phyloP scores from a whole-genome alignment of 2,113 vertebrate genomes.

The Marmota monax region DNA sequence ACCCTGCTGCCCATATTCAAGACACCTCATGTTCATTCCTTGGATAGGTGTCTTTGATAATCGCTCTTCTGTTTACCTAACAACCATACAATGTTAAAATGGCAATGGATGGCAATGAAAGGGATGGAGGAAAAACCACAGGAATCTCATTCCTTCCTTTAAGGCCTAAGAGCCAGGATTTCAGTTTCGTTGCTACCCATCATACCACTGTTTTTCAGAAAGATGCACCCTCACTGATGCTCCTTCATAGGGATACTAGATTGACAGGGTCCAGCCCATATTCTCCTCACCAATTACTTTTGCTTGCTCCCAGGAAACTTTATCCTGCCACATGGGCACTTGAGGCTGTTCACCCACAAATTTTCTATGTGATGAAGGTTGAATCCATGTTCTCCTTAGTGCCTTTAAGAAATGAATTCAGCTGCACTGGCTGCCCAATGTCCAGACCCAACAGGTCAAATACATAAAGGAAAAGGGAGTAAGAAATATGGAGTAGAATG shows the following conservation, averaged over 20 bases:
- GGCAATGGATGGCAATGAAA: neutral
- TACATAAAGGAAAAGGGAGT: neutral
- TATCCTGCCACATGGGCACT: neutral
- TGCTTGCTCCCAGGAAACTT: neutral
- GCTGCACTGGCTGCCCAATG: neutral
- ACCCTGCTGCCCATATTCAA: neutral
- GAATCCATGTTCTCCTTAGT: neutral
- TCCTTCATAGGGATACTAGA: neutral
- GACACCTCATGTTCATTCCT: neutral
- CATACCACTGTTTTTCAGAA: slow-evolving; percentile 6
- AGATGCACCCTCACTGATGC: neutral
- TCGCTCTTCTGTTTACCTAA: neutral
- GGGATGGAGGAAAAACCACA: neutral
- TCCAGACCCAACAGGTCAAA: neutral
- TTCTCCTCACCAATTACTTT: neutral
- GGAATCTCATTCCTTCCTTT: slow-evolving; percentile 23
- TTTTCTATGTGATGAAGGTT: neutral
- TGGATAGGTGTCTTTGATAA: neutral
- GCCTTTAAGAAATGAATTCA: neutral
- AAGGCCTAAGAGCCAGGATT: neutral
- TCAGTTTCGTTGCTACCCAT: neutral
- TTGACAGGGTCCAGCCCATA: neutral
- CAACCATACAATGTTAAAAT: neutral
- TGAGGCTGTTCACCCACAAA: neutral
- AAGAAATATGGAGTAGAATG: neutral